Conservation (phyloP, 2,888 invertebrate species). For the Elmis aenea region DNA sequence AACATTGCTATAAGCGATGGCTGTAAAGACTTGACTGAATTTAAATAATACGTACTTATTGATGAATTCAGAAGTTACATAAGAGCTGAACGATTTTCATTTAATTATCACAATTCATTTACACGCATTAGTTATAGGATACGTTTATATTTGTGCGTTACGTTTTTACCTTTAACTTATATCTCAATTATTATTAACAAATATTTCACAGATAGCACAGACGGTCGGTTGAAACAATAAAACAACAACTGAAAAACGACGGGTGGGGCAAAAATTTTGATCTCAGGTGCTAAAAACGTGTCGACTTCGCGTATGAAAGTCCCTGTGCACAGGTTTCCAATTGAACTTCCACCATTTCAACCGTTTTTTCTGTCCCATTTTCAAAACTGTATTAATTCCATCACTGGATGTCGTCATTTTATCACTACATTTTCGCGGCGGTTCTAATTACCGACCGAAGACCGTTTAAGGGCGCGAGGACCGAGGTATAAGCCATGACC, state of each 20-base stretch:
- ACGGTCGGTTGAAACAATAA: conserved; percentile 7
- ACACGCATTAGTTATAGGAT: conserved; percentile 22
- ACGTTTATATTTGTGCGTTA: conserved; percentile 32
- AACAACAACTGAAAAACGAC: conserved; percentile 17
- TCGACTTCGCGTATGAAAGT: conserved; percentile 31
- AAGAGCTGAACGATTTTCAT: conserved; percentile 10
- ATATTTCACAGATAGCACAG: too few relatives aligned
- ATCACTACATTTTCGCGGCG: conserved; percentile 17
- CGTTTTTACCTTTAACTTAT: conserved; percentile 14
- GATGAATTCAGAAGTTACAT: conserved; percentile 10
- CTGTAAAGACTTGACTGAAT: conserved; percentile 1
- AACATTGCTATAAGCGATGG: conserved; percentile 1
- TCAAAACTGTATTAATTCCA: conserved; percentile 29
- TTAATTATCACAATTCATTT: conserved; percentile 21
- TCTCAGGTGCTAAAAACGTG: conserved; percentile 36
- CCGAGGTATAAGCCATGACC: conserved; percentile 26
- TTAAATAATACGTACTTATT: too few relatives aligned
- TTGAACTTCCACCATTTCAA: conserved; percentile 42
- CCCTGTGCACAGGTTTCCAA: conserved; percentile 36
- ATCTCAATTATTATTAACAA: too few relatives aligned
- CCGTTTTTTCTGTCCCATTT: conserved; percentile 39
- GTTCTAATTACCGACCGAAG: conserved; percentile 10
- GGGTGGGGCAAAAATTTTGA: conserved; percentile 14
- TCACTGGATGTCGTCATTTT: conserved; percentile 33
- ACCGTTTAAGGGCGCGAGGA: conserved; percentile 21